Conservation (phyloP, 2,797 vertebrate species). For the Halcyon chelicuti region DNA sequence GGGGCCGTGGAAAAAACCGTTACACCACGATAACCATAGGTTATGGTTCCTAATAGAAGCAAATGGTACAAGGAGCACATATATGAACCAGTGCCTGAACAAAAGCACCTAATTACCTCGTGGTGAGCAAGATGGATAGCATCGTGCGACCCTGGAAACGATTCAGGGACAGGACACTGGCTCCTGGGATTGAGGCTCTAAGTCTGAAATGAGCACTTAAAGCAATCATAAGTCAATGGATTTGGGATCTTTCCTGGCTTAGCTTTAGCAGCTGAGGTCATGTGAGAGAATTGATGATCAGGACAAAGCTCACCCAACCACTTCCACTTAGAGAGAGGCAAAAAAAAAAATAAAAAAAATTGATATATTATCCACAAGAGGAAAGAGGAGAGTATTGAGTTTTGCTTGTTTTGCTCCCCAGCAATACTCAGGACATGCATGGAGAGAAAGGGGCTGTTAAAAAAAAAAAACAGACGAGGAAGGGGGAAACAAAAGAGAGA, state of each 20-base stretch:
- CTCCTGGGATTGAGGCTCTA: not conserved
- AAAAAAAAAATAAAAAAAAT: not conserved
- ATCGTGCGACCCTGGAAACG: rapidly evolving
- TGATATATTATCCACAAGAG: not conserved
- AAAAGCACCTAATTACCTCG: rapidly evolving
- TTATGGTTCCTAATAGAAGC: not conserved
- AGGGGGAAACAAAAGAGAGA: conserved; percentile 49
- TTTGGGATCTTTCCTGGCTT: not conserved
- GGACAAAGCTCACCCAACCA: not conserved
- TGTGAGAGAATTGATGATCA: not conserved
- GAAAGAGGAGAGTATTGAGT: not conserved
- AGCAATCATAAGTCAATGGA: not conserved
- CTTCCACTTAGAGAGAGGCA: not conserved
- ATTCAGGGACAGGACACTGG: not conserved
- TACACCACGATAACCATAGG: not conserved
- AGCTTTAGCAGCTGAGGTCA: not conserved
- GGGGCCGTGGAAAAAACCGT: rapidly evolving
- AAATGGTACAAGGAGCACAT: not conserved
- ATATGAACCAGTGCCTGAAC: not conserved
- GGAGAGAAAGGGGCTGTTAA: not conserved
- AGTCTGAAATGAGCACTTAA: not conserved
- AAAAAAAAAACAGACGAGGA: not conserved
- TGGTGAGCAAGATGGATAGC: not conserved
- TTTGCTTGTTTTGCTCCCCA: conserved; percentile 13
- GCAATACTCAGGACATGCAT: not conserved